Conservation (phyloP, 2,113 vertebrate genomes). For the Limnothrissa miodon region DNA sequence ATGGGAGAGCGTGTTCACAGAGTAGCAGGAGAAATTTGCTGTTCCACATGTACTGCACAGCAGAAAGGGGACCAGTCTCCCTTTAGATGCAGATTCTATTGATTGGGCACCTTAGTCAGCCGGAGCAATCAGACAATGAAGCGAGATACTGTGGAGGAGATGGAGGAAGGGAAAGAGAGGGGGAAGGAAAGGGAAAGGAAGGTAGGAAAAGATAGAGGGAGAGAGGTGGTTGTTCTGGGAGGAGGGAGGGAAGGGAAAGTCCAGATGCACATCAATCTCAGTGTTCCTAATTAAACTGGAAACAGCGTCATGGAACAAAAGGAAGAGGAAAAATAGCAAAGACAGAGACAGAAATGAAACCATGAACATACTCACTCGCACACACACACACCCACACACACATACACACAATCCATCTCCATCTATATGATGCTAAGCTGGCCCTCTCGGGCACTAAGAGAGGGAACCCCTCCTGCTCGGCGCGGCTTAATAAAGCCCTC, state of each 20-base stretch:
- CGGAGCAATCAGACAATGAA: background rate
- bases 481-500: background rate
- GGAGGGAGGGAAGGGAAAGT: background rate
- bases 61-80: background rate
- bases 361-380: background rate
- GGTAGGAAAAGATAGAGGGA: no score
- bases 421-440: background rate
- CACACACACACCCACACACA: background rate
- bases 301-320: background rate
- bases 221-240: background rate
- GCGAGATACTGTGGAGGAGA: background rate
- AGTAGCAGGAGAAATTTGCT: background rate
- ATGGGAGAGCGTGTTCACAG: background rate
- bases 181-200: no score
- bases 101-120: background rate
- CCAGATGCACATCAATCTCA: background rate
- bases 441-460: background rate
- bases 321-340: background rate
- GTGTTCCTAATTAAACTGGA: conserved; percentile 1
- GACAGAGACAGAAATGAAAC: background rate
- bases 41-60: background rate
- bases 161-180: background rate
- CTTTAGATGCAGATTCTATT: background rate
- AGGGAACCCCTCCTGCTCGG: background rate
- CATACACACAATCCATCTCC: no score